Evolutionary conservation across 2,888 invertebrate genomes (phyloP).

Genomic region (Eristalis tenax): DNA sequence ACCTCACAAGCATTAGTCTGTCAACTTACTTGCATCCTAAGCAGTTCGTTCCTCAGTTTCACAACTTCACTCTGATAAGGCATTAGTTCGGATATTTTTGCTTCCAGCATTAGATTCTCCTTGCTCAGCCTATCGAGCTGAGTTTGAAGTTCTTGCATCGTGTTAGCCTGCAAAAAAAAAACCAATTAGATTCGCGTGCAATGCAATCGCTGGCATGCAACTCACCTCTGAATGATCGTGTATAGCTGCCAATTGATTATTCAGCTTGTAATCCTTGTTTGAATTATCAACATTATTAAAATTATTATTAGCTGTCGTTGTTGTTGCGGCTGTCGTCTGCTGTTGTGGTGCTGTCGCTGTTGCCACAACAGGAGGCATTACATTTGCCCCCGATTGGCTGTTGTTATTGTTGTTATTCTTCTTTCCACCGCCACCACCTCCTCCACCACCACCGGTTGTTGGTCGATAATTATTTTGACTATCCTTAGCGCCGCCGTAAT

Average conservation of each 20-base stretch:
- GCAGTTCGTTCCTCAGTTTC: slow-evolving; percentile 86
- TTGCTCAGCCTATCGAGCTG: slow-evolving; percentile 85
- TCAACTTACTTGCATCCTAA: slow-evolving; percentile 85
- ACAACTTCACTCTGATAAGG: slow-evolving; percentile 87
- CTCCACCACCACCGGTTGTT: slow-evolving; percentile 76
- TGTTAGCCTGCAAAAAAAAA: slow-evolving; percentile 75
- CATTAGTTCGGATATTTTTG: slow-evolving; percentile 84
- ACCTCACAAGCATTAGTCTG: neutral
- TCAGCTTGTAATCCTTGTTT: slow-evolving; percentile 64
- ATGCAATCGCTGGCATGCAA: neutral
- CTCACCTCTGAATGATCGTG: slow-evolving; percentile 64
- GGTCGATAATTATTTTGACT: slow-evolving; percentile 80
- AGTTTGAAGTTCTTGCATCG: slow-evolving; percentile 85
- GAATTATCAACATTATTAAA: slow-evolving; percentile 61
- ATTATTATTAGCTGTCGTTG: slow-evolving; percentile 61
- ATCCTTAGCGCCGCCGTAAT: slow-evolving; percentile 70
- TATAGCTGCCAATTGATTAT: slow-evolving; percentile 46
- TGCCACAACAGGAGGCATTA: slow-evolving; percentile 76
- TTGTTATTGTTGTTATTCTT: slow-evolving; percentile 70
- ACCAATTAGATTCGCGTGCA: slow-evolving; percentile 15
- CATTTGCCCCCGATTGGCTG: slow-evolving; percentile 64
- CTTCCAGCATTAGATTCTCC: slow-evolving; percentile 86
- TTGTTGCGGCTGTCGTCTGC: slow-evolving; percentile 26
- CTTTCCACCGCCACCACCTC: slow-evolving; percentile 74
- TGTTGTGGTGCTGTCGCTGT: slow-evolving; percentile 65